Percentiles rank a stretch among this genome's conserved stretches.
Evolutionary conservation across 2,888 invertebrate species (phyloP).

Genomic region (Nomada hirtipes): DNA sequence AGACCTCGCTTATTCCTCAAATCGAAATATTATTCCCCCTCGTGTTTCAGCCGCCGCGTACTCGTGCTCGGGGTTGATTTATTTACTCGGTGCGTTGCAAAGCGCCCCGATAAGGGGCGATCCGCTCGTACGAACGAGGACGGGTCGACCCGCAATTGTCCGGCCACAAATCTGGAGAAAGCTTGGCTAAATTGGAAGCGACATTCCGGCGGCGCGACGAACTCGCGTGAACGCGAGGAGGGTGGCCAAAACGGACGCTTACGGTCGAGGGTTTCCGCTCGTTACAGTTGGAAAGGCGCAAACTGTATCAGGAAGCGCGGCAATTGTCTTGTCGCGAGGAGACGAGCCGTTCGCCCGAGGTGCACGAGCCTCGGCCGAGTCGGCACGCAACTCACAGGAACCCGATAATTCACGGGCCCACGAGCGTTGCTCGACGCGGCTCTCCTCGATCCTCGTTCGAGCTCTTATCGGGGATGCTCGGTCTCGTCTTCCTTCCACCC

Average conservation of each 20-base stretch:
- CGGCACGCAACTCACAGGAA: slow-evolving; percentile 80
- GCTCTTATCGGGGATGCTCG: slow-evolving; percentile 13
- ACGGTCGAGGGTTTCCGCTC: slow-evolving; percentile 60
- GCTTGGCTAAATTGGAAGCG: slow-evolving; percentile 35
- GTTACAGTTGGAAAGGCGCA: slow-evolving; percentile 73
- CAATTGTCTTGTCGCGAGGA: slow-evolving; percentile 82
- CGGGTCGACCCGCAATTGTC: slow-evolving; percentile 42
- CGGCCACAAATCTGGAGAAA: slow-evolving; percentile 43
- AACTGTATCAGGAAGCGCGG: slow-evolving; percentile 80
- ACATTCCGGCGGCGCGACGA: background rate
- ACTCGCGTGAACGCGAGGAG: background rate
- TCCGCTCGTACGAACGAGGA: slow-evolving; percentile 24
- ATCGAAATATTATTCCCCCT: slow-evolving; percentile 63
- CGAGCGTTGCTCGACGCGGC: slow-evolving; percentile 22
- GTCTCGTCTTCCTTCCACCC: background rate
- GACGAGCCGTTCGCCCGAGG: slow-evolving; percentile 73
- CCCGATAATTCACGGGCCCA: slow-evolving; percentile 75
- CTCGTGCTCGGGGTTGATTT: slow-evolving; percentile 41
- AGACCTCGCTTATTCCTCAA: slow-evolving; percentile 63
- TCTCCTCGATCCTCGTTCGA: slow-evolving; percentile 1
- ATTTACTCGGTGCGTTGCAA: slow-evolving; percentile 40
- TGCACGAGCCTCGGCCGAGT: slow-evolving; percentile 65
- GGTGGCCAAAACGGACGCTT: background rate
- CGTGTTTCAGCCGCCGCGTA: background rate
- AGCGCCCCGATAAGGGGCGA: slow-evolving; percentile 31